Conservation (phyloP, 2,888 invertebrate species). For the Euzophera pinguis region DNA sequence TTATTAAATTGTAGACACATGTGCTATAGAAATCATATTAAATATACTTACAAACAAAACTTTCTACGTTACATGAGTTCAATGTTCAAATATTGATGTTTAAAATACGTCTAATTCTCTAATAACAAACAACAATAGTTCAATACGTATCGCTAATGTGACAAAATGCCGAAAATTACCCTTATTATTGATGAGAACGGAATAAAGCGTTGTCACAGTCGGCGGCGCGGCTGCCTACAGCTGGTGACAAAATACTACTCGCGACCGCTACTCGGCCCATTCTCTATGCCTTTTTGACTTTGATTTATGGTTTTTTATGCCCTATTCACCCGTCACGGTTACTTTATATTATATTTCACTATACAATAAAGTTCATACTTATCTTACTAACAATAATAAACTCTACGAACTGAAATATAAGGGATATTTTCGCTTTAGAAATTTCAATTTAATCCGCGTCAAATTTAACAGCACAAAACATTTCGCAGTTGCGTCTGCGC, state of each 20-base stretch:
- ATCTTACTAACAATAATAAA: constrained; percentile 23
- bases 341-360: constrained; percentile 60
- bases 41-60: neutral
- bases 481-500: constrained; percentile 63
- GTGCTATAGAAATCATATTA: too few species aligned
- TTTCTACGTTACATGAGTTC: neutral
- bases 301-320: constrained; percentile 79
- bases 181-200: constrained; percentile 75
- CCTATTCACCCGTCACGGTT: constrained; percentile 75
- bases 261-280: constrained; percentile 65
- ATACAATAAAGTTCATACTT: constrained; percentile 25
- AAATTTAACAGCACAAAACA: constrained; percentile 46
- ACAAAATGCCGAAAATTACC: constrained; percentile 77
- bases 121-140: constrained; percentile 62
- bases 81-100: neutral
- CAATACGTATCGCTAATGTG: constrained; percentile 71
- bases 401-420: constrained; percentile 21
- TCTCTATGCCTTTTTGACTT: constrained; percentile 81
- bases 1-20: too few species aligned
- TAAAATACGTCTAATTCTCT: constrained; percentile 37
- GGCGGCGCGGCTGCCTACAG: constrained; percentile 45
- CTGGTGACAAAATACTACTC: constrained; percentile 66
- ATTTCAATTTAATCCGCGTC: neutral
- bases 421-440: constrained; percentile 25
- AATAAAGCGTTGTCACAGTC: constrained; percentile 53